Evolutionary conservation across 1,140 invertebrate species (phyloP), one percentile per base, ranked within the genome.

Genomic region (Delia radicum): DNA sequence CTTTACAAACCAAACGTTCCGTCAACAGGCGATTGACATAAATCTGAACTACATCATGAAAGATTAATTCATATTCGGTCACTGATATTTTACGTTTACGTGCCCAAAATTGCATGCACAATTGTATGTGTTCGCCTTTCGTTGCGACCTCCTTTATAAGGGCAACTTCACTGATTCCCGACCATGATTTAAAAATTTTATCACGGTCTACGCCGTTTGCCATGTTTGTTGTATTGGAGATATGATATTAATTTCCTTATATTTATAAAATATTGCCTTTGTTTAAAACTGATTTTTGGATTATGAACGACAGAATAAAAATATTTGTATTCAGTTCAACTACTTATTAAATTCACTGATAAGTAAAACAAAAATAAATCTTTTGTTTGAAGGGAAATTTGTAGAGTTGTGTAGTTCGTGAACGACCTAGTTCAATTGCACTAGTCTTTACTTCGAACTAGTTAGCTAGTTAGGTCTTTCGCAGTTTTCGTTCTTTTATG

Each of bases 131-230:
- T 24, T 85, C 83, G 15, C 85, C 85, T 71, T 86, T 86, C 46
- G 85, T 86, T 72, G 84, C 85, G 27, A 86, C 85, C 46, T 86
- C 84, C 74, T 85, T 85, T 31, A 86, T 86, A 12, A 86, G 78
- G 24, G 79, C 74, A 31, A 82, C 77, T 61, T 86, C 84, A 73
- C 81, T 81, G 55, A 85, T 82, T 8, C 80, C 82, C 1, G 78
- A 78, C 83, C 83, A 85, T 62, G 78, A 81, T 63, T 83, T 85
- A 63, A 82, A 80, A 18, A 85, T 79, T 72, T 85, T 85, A 61
- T 85, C 81, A 8, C 82, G 80, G 46, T 79, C 80, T n/a, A n/a
- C n/a, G 15, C 26, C 48, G 5, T 21, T 69, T 10, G 65, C 29
- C 65, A 69, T 69, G 8, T 28, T 63, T n/a, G n/a, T n/a, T n/a